These are phyloP conservation scores for Amblyteles armatorius DNA, from an alignment of 2,888 invertebrate species.

Conservation along the genomic window DNA sequence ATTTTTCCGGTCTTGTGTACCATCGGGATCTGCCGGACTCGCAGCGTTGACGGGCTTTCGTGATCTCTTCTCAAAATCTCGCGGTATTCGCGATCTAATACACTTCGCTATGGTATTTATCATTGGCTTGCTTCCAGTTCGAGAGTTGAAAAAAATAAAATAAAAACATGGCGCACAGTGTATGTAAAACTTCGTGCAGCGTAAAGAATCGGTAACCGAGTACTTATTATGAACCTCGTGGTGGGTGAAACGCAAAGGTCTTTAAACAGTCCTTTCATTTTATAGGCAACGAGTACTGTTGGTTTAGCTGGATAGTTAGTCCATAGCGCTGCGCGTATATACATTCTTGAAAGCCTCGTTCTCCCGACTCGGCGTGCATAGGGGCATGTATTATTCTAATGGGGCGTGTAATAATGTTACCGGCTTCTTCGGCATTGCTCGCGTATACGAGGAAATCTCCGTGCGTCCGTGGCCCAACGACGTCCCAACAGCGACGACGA, in stretches of 20 bases:
- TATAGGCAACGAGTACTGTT: background rate
- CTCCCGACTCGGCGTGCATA: background rate
- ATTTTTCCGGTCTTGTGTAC: background rate
- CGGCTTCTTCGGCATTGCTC: conserved; percentile 24
- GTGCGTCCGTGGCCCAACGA: background rate
- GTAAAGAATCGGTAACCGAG: background rate
- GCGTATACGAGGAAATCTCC: conserved; percentile 20
- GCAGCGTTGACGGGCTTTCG: background rate
- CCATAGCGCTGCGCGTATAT: background rate
- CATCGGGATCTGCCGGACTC: conserved; percentile 5
- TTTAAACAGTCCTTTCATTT: conserved; percentile 17
- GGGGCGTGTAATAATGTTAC: conserved; percentile 44
- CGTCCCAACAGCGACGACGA: background rate
- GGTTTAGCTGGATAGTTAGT: background rate
- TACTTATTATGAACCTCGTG: background rate
- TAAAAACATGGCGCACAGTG: background rate
- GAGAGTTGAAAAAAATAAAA: background rate
- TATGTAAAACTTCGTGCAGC: background rate
- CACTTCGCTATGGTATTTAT: background rate
- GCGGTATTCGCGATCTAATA: background rate
- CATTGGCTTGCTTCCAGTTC: background rate
- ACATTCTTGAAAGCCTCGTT: conserved; percentile 8
- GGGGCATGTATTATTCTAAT: conserved; percentile 22
- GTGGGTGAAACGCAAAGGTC: conserved; percentile 18
- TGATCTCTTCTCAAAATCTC: conserved; percentile 1